Conservation (phyloP, 2,888 invertebrate species). For the Blera fallax region DNA sequence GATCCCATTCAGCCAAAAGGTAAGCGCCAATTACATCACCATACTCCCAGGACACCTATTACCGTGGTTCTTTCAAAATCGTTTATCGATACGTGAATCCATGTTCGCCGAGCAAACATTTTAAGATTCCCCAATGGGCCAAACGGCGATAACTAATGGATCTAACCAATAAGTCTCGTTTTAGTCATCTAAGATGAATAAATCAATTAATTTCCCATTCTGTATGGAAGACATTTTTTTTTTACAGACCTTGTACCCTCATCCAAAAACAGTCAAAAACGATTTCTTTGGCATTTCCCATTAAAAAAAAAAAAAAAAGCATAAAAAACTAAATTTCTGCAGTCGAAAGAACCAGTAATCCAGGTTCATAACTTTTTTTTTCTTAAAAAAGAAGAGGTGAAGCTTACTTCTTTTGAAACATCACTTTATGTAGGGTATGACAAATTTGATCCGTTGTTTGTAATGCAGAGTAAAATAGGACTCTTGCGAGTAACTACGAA, state of each 20-base stretch:
- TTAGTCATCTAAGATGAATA: slow-evolving; percentile 67
- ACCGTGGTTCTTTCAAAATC: slow-evolving; percentile 43
- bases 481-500: neutral
- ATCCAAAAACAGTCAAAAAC: slow-evolving; percentile 39
- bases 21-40: slow-evolving; percentile 71
- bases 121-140: slow-evolving; percentile 45
- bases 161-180: slow-evolving; percentile 69
- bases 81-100: slow-evolving; percentile 51
- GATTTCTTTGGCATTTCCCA: slow-evolving; percentile 67
- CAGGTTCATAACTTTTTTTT: slow-evolving; percentile 27
- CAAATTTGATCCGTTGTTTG: neutral
- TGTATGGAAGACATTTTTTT: slow-evolving; percentile 24
- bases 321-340: slow-evolving; percentile 11
- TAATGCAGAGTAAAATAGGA: neutral
- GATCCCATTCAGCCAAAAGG: slow-evolving; percentile 20
- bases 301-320: neutral
- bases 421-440: neutral
- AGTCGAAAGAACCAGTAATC: slow-evolving; percentile 45
- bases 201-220: slow-evolving; percentile 69
- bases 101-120: slow-evolving; percentile 60
- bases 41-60: slow-evolving; percentile 65
- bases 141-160: slow-evolving; percentile 69
- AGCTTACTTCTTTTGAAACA: slow-evolving; percentile 21
- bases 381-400: slow-evolving; percentile 18
- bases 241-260: slow-evolving; percentile 56